These are phyloP conservation scores for Sylvietta virens DNA, from an alignment of 2,113 vertebrate genomes.

Conservation along the genomic window DNA sequence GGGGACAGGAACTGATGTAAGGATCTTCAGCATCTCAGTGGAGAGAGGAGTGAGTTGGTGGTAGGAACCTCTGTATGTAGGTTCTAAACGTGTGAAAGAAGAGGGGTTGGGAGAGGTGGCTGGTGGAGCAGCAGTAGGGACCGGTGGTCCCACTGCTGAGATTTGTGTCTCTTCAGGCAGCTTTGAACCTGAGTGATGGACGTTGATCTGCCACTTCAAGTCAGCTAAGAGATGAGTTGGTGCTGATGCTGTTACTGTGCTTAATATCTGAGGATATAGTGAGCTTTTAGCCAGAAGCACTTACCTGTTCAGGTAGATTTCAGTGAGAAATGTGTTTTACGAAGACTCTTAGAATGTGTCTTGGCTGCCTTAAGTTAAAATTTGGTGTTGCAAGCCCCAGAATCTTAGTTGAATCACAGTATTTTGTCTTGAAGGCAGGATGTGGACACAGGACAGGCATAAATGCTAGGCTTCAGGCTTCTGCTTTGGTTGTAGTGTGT, in stretches of 20 bases:
- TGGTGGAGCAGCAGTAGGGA: neutral
- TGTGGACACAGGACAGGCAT: neutral
- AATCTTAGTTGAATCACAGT: neutral
- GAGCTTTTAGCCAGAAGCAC: neutral
- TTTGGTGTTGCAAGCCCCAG: neutral
- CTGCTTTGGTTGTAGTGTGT: neutral
- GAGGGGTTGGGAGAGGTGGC: neutral
- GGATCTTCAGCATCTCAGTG: neutral
- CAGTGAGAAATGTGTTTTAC: neutral
- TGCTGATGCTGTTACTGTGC: neutral
- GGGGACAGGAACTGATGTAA: neutral
- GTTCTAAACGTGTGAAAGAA: neutral
- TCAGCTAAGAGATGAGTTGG: neutral
- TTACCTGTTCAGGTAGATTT: neutral
- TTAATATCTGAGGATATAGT: neutral
- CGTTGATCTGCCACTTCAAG: neutral
- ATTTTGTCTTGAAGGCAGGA: neutral
- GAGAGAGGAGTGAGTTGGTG: neutral
- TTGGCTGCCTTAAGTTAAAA: neutral
- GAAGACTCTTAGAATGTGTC: neutral
- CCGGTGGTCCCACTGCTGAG: neutral
- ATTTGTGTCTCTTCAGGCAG: neutral
- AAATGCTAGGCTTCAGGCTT: neutral
- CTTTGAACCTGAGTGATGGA: neutral
- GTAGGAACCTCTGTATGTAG: neutral